These are phyloP conservation scores for Atethmia centrago DNA, from an alignment of 2,888 invertebrate genomes.

Conservation along the genomic window DNA sequence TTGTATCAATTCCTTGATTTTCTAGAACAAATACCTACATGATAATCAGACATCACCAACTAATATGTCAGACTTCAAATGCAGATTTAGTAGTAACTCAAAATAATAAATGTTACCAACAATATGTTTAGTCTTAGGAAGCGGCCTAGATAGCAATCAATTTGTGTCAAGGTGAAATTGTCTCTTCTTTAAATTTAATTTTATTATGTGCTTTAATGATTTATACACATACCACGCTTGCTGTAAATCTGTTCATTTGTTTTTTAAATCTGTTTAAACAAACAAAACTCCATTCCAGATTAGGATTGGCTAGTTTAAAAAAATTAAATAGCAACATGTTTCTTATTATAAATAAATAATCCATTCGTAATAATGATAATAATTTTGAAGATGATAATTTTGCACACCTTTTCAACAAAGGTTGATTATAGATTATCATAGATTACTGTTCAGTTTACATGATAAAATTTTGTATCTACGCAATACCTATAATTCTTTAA, in stretches of 20 bases:
- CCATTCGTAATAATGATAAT: conserved; percentile 11
- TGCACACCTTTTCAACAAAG: conserved; percentile 4
- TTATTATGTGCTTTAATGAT: conserved; percentile 47
- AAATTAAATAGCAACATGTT: neutral
- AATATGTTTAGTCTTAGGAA: conserved; percentile 55
- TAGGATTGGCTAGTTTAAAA: neutral
- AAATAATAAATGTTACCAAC: conserved; percentile 37
- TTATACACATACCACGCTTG: conserved; percentile 2
- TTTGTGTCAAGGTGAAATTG: conserved; percentile 78
- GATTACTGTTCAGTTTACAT: conserved; percentile 14
- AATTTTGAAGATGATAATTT: too few species aligned
- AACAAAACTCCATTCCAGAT: neutral
- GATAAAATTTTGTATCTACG: neutral
- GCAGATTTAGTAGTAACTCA: conserved; percentile 12
- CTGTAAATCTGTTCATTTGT: conserved; percentile 1
- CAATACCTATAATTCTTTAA: conserved; percentile 13
- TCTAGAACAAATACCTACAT: conserved; percentile 4
- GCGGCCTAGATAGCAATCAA: conserved; percentile 69
- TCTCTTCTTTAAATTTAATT: conserved; percentile 49
- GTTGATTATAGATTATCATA: conserved; percentile 23
- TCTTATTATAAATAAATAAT: conserved; percentile 16
- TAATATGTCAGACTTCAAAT: conserved; percentile 20
- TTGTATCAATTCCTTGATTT: neutral
- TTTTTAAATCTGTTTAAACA: neutral
- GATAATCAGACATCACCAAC: conserved; percentile 3